These are phyloP conservation scores for cat (Felis catus) DNA, from an alignment of 2,113 vertebrate species.

Conservation along the genomic window F.catus_Fca126_mat1.0 CM031411.1:72126001-72126500, in stretches of 20 bases:
- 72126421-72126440: neutral
- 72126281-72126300: neutral
- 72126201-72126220: neutral
- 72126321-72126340: neutral
- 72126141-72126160: neutral
- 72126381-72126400: neutral
- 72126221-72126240: neutral
- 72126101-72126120: neutral
- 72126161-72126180: neutral
- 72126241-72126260: neutral
- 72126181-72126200: neutral
- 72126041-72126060: neutral
- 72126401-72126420: neutral
- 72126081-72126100: neutral
- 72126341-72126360: neutral
- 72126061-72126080: no score
- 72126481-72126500: neutral
- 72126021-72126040: neutral
- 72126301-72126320: neutral
- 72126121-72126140: neutral
- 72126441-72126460: neutral
- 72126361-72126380: neutral
- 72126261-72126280: neutral
- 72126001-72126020: neutral
- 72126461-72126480: neutral